These are phyloP conservation scores for Petrolisthes manimaculis DNA, from an alignment of 2,888 invertebrate species.

Conservation along the genomic window DNA sequence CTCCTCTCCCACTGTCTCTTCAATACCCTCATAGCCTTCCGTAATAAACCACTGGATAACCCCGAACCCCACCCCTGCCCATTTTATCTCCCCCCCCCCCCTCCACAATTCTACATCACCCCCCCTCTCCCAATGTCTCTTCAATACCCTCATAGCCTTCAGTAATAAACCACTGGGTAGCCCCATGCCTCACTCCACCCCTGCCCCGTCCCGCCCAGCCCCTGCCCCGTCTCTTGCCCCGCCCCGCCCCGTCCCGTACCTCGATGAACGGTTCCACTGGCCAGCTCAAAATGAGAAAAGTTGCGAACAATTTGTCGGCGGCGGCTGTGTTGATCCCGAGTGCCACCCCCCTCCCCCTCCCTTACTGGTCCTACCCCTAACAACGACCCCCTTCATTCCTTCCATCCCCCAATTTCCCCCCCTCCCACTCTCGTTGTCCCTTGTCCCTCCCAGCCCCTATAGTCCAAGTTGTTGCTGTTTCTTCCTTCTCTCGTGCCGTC, in stretches of 20 bases:
- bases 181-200: conserved; percentile 6
- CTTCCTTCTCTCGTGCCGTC: too few relatives aligned
- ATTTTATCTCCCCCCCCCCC: not conserved
- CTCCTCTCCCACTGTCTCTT: not conserved
- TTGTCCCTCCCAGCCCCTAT: too few relatives aligned
- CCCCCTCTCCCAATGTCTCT: not conserved
- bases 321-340: conserved; percentile 10
- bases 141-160: not conserved
- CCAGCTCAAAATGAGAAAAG: conserved; percentile 48
- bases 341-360: not conserved
- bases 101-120: not conserved
- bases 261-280: conserved; percentile 33
- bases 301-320: conserved; percentile 36
- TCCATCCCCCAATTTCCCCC: not conserved
- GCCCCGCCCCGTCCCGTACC: not conserved
- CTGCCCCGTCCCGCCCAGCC: not conserved
- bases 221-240: not conserved
- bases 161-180: conserved; percentile 34
- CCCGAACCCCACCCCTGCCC: too few relatives aligned
- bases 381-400: too few relatives aligned
- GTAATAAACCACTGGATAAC: too few relatives aligned
- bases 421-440: too few relatives aligned
- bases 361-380: not conserved
- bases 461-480: too few relatives aligned
- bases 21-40: not conserved